Evolutionary conservation across 2,888 invertebrate genomes (phyloP), one percentile per base, ranked within the genome.

Genomic region (Bimastos eiseni): DNA sequence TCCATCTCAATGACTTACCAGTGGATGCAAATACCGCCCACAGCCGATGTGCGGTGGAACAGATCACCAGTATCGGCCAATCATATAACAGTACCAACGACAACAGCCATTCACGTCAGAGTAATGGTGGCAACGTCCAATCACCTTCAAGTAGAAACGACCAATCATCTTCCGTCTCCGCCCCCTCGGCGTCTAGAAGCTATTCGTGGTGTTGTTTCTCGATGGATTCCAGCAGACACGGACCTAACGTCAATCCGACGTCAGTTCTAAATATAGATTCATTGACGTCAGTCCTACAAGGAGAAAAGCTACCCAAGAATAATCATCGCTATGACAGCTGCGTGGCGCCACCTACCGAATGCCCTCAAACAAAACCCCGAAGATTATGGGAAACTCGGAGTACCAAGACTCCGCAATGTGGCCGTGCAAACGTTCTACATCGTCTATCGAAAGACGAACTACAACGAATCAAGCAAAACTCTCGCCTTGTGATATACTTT

Each of bases 71-170:
- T n/a, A 70, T n/a, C n/a, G 70, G n/a, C 70, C 70, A 70, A 70
- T 70, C 70, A 70, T 13, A 4, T n/a, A 30, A 30, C 1, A n/a
- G n/a, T 70, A 70, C 0, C 70, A n/a, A n/a, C 30, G 13, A 8
- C 70, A 13, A n/a, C 70, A 30, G n/a, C 70, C 70, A 70, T n/a
- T 70, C 70, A 70, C 70, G 30, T 70, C 70, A 70, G 8, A 70
- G n/a, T 70, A 70, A n/a, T n/a, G 30, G n/a, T n/a, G n/a, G 70
- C 70, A 70, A n/a, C 70, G 70, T n/a, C 70, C 70, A 70, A 70
- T 70, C 70, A n/a, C 70, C 70, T 70, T 30, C 5, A 30, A 55
- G 55, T 55, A 55, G 30, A 55, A 55, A 55, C 30, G 55, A 55
- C 55, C 55, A 55, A 55, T 55, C 55, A 55, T 4, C 24, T 30